Evolutionary conservation across 2,113 vertebrate genomes (phyloP).

Genomic region (Motacilla tschutschensis): DNA sequence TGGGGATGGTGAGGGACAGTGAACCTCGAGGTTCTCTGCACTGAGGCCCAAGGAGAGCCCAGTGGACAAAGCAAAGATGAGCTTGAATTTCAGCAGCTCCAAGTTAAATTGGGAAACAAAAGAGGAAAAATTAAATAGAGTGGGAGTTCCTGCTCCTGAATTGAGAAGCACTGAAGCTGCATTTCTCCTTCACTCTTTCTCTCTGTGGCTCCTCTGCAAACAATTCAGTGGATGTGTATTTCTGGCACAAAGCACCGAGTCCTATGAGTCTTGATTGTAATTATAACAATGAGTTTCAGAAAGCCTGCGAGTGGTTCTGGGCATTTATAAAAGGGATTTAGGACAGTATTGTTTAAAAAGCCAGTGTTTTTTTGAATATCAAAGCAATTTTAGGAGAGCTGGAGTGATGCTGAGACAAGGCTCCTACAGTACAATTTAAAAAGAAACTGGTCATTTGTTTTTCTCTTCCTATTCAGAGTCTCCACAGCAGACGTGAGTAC

Average conservation of each 20-base stretch:
- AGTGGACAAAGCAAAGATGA: not conserved
- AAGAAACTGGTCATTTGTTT: constrained; percentile 17
- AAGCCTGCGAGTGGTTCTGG: constrained; percentile 53
- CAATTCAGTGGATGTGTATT: constrained; percentile 38
- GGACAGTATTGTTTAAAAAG: constrained; percentile 33
- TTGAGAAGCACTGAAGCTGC: not conserved
- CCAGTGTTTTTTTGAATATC: constrained; percentile 32
- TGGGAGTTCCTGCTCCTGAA: constrained; percentile 5
- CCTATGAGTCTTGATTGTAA: constrained; percentile 62
- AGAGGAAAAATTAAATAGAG: constrained; percentile 17
- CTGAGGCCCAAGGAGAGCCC: not conserved
- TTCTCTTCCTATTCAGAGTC: not conserved
- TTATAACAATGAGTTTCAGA: constrained; percentile 69
- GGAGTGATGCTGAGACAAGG: constrained; percentile 9
- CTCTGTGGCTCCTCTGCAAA: constrained; percentile 34
- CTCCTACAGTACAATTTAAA: constrained; percentile 10
- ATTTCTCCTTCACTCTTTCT: not conserved
- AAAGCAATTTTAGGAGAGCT: constrained; percentile 36
- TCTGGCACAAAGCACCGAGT: constrained; percentile 56
- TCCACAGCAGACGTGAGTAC: not conserved
- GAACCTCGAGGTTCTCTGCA: not conserved
- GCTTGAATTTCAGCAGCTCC: not conserved
- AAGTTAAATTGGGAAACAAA: not conserved
- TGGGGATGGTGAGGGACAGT: not conserved
- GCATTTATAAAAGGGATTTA: constrained; percentile 60